phyloP scores from a whole-genome alignment of 2,113 vertebrate genomes.

The Odobenus rosmarus region DNA sequence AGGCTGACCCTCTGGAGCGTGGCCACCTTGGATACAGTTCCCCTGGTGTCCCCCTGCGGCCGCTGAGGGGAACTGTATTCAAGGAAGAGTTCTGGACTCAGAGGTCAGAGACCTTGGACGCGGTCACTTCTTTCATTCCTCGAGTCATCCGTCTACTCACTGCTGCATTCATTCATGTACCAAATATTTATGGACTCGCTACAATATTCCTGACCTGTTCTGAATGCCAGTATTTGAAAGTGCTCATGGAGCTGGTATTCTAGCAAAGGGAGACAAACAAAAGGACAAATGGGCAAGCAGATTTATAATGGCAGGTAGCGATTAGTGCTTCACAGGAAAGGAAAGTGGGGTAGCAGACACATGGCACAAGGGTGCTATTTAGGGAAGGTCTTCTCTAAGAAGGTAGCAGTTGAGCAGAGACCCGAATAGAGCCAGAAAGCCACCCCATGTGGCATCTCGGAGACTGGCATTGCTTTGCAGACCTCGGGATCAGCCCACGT shows the following conservation, averaged over 20 bases:
- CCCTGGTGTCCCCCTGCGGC: not conserved
- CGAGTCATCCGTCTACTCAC: not conserved
- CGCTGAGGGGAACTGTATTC: not conserved
- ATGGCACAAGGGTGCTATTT: not conserved
- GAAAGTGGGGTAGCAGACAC: not conserved
- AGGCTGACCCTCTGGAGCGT: not conserved
- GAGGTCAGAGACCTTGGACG: not conserved
- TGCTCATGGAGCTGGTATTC: not conserved
- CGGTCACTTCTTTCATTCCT: not conserved
- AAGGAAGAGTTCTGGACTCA: not conserved
- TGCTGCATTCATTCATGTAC: not conserved
- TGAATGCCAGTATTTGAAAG: not conserved
- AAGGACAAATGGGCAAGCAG: not conserved
- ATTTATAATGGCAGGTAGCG: not conserved
- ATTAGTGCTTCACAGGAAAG: not conserved
- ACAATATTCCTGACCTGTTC: not conserved
- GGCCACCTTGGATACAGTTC: not conserved
- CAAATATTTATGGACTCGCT: not conserved
- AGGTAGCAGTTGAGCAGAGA: not conserved
- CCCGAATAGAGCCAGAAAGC: not conserved
- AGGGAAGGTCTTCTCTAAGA: not conserved
- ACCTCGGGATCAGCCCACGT: rapidly evolving
- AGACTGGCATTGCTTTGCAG: not conserved
- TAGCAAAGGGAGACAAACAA: not conserved
- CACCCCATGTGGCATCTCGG: not conserved